A percentile compares a stretch with the other conserved stretches of the same genome.
These are phyloP conservation scores for Platyscapa corneri DNA, from an alignment of 1,140 invertebrate genomes.

Conservation along the genomic window DNA sequence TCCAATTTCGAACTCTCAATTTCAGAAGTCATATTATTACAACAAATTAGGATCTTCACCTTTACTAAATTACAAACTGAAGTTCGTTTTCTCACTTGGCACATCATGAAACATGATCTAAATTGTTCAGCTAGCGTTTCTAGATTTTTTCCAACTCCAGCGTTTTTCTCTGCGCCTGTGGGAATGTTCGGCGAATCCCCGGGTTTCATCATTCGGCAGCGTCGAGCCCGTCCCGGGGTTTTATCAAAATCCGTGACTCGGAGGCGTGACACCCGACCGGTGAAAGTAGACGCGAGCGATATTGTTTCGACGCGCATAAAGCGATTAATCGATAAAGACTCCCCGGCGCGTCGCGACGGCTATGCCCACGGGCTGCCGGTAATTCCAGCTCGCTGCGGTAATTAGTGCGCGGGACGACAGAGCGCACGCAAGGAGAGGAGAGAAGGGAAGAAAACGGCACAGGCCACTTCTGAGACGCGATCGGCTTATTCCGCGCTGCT, in stretches of 20 bases:
- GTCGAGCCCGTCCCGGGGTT: background rate
- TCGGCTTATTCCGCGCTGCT: conserved; percentile 72
- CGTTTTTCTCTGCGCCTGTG: no score
- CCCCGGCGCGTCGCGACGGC: background rate
- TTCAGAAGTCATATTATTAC: background rate
- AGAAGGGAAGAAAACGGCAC: background rate
- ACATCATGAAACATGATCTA: background rate
- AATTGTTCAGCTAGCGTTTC: background rate
- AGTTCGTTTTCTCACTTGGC: background rate
- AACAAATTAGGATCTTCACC: background rate
- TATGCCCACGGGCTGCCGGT: conserved; percentile 8
- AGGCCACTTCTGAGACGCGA: conserved; percentile 61
- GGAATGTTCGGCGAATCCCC: no score
- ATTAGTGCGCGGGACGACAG: conserved; percentile 31
- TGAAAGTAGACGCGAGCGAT: background rate
- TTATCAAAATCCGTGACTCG: conserved; percentile 19
- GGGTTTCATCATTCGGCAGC: background rate
- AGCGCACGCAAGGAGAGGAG: background rate
- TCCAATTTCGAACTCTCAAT: background rate
- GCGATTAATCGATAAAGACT: conserved; percentile 29
- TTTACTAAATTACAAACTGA: background rate
- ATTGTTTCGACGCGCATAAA: background rate
- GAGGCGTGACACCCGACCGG: background rate
- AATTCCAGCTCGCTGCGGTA: conserved; percentile 13
- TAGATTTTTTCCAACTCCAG: background rate